Base-by-base conservation (phyloP, 2,113 vertebrate genomes). In the Microcebus murinus region DNA sequence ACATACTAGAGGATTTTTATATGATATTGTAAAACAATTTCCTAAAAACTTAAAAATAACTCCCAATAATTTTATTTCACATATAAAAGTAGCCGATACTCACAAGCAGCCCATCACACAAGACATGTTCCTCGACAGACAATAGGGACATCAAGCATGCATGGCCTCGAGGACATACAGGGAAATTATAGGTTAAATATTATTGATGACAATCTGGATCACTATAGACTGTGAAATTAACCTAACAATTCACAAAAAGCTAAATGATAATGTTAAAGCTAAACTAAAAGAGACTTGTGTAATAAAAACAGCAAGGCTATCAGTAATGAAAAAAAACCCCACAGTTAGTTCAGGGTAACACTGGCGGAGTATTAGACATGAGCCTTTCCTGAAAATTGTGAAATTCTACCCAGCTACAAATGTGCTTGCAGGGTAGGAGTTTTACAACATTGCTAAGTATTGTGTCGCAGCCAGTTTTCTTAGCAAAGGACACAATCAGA, bases 161-260 rank as follows among this genome's bases (percentile, higher is more conserved):
- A 61, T 52, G 50, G 70, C 88, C 79, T 91, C 61, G 48, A 93
- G 84, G 57, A 68, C 34, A 77, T 17, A 42, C 2, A 57, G 65
- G 45, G 84, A 91, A 91, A 59, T 85, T 84, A 61, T 18, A 36
- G 8, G 42, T n/a, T 81, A 77, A 92, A 86, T 90, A 85, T 57
- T 93, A 92, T 1, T 52, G 71, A 81, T 85, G 14, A 34, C 87
- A 87, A 92, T 87, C 29, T 48, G 90, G 55, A 82, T 70, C 57
- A 83, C 79, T 55, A 7, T 20, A 85, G 50, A 90, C 55, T 42
- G 48, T 95, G 74, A 94, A 74, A 90, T 93, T 80, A 95, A 82
- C 82, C 89, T 86, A 77, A 91, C 3, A 45, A 77, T 25, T 17
- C 29, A 63, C 13, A 18, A 39, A 93, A 84, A 84, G 63, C 80